Evolutionary conservation across 2,888 invertebrate genomes (phyloP), one percentile per base, ranked within the genome.

Genomic region (Trypoxylon attenuatum): DNA sequence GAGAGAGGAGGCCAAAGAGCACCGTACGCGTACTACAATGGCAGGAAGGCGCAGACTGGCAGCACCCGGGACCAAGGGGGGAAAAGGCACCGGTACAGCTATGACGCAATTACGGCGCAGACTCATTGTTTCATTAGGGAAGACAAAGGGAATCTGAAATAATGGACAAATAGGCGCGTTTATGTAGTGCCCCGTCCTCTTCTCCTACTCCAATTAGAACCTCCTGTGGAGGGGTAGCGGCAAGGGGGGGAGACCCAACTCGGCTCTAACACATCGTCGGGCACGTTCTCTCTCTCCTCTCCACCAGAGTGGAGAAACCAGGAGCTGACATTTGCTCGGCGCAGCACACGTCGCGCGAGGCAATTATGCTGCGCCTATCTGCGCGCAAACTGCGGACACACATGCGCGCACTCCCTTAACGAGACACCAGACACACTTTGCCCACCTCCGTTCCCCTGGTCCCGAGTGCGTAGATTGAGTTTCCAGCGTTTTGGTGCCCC

Each of bases 121-220:
- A 84, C 86, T 86, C 86, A 86, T 86, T 87, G 87, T 86, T 87
- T 86, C 85, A 87, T 87, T 86, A 86, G 82, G 70, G 80, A 80
- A 82, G 85, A 87, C 86, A 87, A 87, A 86, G 85, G 72, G 86
- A 87, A 86, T 87, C 85, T 84, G 84, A 78, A 86, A 87, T 87
- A 86, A 87, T 86, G 87, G 82, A 86, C 86, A 86, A 87, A 86
- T 84, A 86, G 85, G 80, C 84, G 85, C 84, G 84, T 86, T 87
- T 86, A 85, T 83, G 82, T 78, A 83, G 81, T 79, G 81, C 81
- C 79, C n/a, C 70, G 64, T 68, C 59, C 71, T 73, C 70, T 79
- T 79, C 82, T 80, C 70, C 79, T 79, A 82, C 81, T 85, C 84
- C 85, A 85, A 86, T 86, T 85, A 85, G 82, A 80, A 82, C 74